Evolutionary conservation across 2,113 vertebrate species (phyloP).

Genomic region (Macrotus californicus): DNA sequence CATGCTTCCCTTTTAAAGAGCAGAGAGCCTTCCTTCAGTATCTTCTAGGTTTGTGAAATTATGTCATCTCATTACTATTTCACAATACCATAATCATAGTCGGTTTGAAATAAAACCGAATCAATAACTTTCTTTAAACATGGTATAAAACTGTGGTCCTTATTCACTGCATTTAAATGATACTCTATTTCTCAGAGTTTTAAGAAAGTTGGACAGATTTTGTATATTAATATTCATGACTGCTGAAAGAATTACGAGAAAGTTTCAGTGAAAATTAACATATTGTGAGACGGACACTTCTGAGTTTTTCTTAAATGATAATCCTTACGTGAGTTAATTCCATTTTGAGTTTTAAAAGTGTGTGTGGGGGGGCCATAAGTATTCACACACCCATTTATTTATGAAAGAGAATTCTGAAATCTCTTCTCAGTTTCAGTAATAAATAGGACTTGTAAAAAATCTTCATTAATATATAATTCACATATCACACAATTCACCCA

Average conservation of each 20-base stretch:
- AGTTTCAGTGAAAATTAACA: background rate
- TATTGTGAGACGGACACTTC: background rate
- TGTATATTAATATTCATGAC: background rate
- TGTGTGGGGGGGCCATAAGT: background rate
- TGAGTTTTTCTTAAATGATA: background rate
- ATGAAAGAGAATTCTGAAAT: background rate
- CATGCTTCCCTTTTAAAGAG: conserved; percentile 34
- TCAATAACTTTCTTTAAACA: background rate
- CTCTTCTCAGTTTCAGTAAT: background rate
- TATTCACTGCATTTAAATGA: conserved; percentile 26
- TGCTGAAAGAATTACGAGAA: background rate
- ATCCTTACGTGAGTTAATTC: background rate
- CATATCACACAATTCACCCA: background rate
- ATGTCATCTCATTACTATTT: background rate
- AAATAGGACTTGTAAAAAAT: background rate
- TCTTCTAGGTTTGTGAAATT: background rate
- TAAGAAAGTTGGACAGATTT: background rate
- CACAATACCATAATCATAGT: background rate
- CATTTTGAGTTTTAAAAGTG: background rate
- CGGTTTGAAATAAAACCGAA: background rate
- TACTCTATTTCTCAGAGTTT: background rate
- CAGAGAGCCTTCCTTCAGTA: background rate
- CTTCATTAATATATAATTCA: background rate
- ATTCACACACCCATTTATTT: background rate
- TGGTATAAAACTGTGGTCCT: background rate